Base-by-base conservation (phyloP, 2,888 invertebrate species). In the Eudemis profundana region DNA sequence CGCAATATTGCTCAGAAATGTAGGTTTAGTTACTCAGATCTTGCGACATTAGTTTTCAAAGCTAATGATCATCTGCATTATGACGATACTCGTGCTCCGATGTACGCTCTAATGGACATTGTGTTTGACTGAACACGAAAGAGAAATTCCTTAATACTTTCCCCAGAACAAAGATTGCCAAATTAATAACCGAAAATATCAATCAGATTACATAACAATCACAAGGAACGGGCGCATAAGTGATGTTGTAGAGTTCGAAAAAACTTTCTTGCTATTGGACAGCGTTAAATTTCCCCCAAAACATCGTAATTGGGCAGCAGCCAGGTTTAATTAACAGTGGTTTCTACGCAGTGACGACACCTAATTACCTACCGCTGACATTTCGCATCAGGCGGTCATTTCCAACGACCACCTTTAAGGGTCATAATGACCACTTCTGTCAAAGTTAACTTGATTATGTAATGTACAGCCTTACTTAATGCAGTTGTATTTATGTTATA, bases 281-380 rank as follows among this genome's bases (percentile, higher is more conserved):
- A 14, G n/a, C 61, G 15, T 53, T 61, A 61, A 64, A 15, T 40
- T 65, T 50, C 40, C 64, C 59, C 64, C 36, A 44, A 57, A 64
- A 59, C 57, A 15, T n/a, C 10, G 38, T 65, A 59, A 59, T 59
- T 59, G 46, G 50, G 38, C 27, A 64, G 56, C 42, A 50, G 33
- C 19, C 64, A 51, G 46, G 59, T 65, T 62, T 54, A 51, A 59
- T 65, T 65, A 65, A 10, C 33, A 51, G 63, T 15, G 12, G 36
- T 65, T 59, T 65, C 59, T 53, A 46, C 64, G 38, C 46, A 36
- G 7, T 46, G 38, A 46, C 44, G 59, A 27, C 51, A 42, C 38
- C 51, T 51, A 40, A 51, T 50, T 40, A 51, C 27, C 12, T 8
- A 3, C 50, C 10, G 50, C 27, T 50, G 50, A 44, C 64, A 64